A percentile compares a stretch with the other conserved stretches of the same genome.
Conservation (phyloP, 2,113 vertebrate species). For the Lycaon pictus region DNA sequence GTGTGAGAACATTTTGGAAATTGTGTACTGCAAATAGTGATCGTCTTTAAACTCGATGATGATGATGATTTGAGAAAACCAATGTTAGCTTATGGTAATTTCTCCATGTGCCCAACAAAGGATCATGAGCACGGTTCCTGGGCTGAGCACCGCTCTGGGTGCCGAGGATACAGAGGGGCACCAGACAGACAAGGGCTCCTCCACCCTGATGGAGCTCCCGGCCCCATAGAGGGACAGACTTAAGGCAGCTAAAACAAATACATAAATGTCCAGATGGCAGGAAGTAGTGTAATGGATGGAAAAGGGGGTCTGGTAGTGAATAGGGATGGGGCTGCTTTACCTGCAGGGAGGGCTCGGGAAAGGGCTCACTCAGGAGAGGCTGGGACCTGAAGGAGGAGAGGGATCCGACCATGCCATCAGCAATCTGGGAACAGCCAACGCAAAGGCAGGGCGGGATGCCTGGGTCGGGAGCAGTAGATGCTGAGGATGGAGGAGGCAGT, state of each 20-base stretch:
- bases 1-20: background rate
- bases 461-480: too few species aligned
- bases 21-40: rapidly evolving
- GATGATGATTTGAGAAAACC: background rate
- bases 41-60: background rate
- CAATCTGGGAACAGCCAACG: rapidly evolving
- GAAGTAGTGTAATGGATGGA: background rate
- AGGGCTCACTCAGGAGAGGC: background rate
- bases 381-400: background rate
- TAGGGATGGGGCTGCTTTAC: background rate
- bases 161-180: background rate
- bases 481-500: background rate
- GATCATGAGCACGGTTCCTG: background rate
- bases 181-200: too few species aligned
- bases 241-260: background rate
- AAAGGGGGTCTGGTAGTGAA: background rate
- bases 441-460: rapidly evolving
- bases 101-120: background rate
- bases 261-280: background rate
- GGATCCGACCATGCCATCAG: background rate
- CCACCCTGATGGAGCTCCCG: background rate
- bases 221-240: rapidly evolving
- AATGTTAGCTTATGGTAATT: background rate
- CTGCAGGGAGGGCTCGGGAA: background rate
- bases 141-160: background rate